Base-by-base conservation (phyloP, 2,888 invertebrate species). In the Dugesia japonica region DNA sequence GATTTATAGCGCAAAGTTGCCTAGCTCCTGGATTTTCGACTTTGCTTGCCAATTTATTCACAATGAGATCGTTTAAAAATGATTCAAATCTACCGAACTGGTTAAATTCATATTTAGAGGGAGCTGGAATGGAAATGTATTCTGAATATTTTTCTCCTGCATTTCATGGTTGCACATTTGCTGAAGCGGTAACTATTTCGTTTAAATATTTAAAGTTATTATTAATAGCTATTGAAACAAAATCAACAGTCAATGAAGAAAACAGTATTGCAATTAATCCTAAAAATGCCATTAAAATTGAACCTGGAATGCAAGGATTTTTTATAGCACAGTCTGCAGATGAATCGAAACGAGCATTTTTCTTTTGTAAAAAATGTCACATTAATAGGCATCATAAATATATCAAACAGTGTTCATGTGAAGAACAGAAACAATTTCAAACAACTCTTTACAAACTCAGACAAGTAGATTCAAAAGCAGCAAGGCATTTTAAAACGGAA, bases 81-180 rank as follows among this genome's bases (percentile, higher is more conserved):
- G 76, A 78, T 33, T 9, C 28, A 87, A 92, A 93, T 88, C 94
- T 93, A 87, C 94, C 94, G 88, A 91, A 92, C 87, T 98, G 97
- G 97, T 93, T 97, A 90, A 97, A 95, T 89, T 95, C 98, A 90
- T 98, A 98, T 89, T 92, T 98, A 87, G 92, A 97, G 88, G 97
- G 97, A 87, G 97, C 97, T 85, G 97, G 97, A 28, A 97, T 97
- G 90, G 97, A 98, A 90, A 95, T 95, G 94, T 98, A 98, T 89
- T 97, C 97, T 86, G 97, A 98, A 89, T 94, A 94, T 87, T 89
- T 98, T 87, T 94, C 95, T 87, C 92, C 93, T 86, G 94, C 95
- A 86, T 97, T 97, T 89, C 93, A 93, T 87, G 94, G 94, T 88
- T 94, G 97, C 92, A 92, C 92, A 86, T 98, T 98, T 88, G 92